phyloP scores from a whole-genome alignment of 1,140 invertebrate genomes.

The Lepidurus packardi region DNA sequence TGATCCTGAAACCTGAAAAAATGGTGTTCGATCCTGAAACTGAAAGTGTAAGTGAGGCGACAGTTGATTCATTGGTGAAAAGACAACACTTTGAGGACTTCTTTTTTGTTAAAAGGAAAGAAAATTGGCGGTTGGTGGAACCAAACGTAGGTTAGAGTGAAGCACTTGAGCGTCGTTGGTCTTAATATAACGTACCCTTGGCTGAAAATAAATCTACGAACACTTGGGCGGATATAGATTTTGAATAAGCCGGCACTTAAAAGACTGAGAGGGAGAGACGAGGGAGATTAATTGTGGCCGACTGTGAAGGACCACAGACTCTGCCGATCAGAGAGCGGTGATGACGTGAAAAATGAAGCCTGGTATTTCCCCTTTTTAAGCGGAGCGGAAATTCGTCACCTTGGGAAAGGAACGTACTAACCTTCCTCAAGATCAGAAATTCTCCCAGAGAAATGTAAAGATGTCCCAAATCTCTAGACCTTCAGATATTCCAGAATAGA shows the following conservation, averaged over 20 bases:
- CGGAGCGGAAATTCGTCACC: background rate
- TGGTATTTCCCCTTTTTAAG: background rate
- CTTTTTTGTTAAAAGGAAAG: background rate
- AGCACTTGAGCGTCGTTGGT: background rate
- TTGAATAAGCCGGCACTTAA: background rate
- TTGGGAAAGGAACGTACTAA: background rate
- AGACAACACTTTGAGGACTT: too few relatives aligned
- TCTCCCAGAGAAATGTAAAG: too few relatives aligned
- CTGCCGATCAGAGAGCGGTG: background rate
- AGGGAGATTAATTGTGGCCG: background rate
- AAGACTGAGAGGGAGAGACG: background rate
- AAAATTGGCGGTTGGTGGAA: background rate
- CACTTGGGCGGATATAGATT: background rate
- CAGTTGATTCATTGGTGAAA: too few relatives aligned
- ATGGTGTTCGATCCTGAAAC: too few relatives aligned
- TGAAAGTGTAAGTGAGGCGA: too few relatives aligned
- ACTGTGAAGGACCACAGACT: background rate
- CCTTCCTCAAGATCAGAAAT: background rate
- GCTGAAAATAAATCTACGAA: background rate
- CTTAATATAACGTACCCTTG: constrained; percentile 5
- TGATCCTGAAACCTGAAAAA: too few relatives aligned
- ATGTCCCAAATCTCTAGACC: background rate
- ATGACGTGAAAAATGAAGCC: background rate
- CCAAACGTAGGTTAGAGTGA: background rate
- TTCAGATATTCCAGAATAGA: constrained; percentile 4